Percentiles rank a stretch among this genome's conserved stretches.
Evolutionary conservation across 1,140 invertebrate species (phyloP).

Genomic region (Drosophila melanica): DNA sequence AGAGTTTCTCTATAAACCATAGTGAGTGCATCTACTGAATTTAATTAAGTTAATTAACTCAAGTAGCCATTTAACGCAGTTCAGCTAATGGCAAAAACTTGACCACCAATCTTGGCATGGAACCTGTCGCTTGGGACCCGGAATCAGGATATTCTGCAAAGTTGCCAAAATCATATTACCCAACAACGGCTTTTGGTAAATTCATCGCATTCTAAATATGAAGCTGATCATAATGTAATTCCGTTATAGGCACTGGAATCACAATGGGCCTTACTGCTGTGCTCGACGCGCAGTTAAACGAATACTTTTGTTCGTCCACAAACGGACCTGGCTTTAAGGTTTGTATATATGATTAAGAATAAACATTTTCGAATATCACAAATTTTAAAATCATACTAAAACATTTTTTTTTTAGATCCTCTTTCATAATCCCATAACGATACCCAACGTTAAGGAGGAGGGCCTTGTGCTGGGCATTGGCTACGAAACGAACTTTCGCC

Average conservation of each 20-base stretch:
- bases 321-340: slow-evolving; percentile 92
- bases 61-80: slow-evolving; percentile 1
- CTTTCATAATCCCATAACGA: slow-evolving; percentile 90
- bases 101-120: slow-evolving; percentile 20
- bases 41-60: no score
- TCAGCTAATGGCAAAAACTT: slow-evolving; percentile 28
- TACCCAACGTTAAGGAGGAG: slow-evolving; percentile 89
- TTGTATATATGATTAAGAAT: neutral
- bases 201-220: neutral
- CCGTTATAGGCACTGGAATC: slow-evolving; percentile 86
- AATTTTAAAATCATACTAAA: no score
- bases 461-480: slow-evolving; percentile 88
- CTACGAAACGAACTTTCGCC: slow-evolving; percentile 87
- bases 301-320: slow-evolving; percentile 92
- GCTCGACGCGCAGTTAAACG: slow-evolving; percentile 88
- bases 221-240: neutral
- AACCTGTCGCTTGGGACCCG: slow-evolving; percentile 88
- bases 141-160: slow-evolving; percentile 87
- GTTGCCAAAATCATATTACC: slow-evolving; percentile 85
- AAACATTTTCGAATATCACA: no score
- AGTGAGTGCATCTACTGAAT: slow-evolving; percentile 30
- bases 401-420: slow-evolving; percentile 83
- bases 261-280: slow-evolving; percentile 88
- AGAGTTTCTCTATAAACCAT: slow-evolving; percentile 87
- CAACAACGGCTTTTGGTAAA: slow-evolving; percentile 85